Evolutionary conservation across 1,140 invertebrate species (phyloP).

Genomic region (Eubasilissa regina): DNA sequence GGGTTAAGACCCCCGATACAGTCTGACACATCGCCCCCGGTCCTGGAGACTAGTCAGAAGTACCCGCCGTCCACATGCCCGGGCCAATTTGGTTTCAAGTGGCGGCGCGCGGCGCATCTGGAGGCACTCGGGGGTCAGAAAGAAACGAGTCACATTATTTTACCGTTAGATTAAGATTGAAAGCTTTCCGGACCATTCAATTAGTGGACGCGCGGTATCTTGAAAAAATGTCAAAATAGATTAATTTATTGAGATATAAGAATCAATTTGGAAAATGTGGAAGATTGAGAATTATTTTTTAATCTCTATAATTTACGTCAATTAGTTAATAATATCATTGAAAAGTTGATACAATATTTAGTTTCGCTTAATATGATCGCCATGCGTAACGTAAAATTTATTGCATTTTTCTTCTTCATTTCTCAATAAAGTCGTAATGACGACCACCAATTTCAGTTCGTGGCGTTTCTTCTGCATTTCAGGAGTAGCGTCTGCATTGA

Average conservation of each 20-base stretch:
- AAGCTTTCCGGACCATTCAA: neutral
- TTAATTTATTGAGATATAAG: constrained; percentile 3
- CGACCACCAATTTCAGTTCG: too few species aligned
- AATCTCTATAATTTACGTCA: neutral
- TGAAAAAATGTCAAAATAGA: constrained; percentile 8
- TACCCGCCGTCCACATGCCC: neutral
- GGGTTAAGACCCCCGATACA: too few species aligned
- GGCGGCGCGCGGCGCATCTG: constrained; percentile 10
- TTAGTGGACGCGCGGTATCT: constrained; percentile 11
- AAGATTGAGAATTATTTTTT: neutral
- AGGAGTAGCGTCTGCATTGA: too few species aligned
- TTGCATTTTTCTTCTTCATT: too few species aligned
- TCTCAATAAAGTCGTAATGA: too few species aligned
- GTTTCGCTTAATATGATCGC: too few species aligned
- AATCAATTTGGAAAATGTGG: too few species aligned
- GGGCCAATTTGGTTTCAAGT: constrained; percentile 5
- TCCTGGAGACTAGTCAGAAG: neutral
- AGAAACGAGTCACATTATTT: neutral
- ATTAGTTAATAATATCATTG: too few species aligned
- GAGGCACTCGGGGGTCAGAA: neutral
- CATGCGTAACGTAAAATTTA: too few species aligned
- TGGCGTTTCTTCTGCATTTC: too few species aligned
- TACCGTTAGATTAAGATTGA: neutral
- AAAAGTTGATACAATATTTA: too few species aligned
- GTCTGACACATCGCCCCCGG: neutral